Conservation (phyloP, 1,140 invertebrate species). For the Psix sp. region DNA sequence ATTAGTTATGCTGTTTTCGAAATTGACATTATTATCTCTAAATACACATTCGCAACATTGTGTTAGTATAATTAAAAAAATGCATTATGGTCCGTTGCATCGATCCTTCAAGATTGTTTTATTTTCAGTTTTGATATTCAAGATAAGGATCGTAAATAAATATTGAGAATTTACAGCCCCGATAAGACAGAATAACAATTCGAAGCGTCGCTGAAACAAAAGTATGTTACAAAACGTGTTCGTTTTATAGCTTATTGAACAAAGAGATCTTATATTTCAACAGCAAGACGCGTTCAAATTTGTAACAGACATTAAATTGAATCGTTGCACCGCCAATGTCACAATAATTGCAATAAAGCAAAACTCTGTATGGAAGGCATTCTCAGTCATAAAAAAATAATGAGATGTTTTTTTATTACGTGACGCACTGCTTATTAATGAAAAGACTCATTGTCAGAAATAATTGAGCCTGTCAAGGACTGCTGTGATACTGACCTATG, state of each 20-base stretch:
- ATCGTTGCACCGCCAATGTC: conserved; percentile 25
- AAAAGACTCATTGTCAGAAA: conserved; percentile 53
- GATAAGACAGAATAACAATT: too few relatives aligned
- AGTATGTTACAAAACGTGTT: conserved; percentile 1
- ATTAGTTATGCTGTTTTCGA: too few relatives aligned
- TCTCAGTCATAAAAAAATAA: conserved; percentile 42
- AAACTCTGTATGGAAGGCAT: conserved; percentile 21
- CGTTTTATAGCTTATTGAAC: conserved; percentile 5
- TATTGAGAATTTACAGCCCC: too few relatives aligned
- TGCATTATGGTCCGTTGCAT: too few relatives aligned
- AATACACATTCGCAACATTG: too few relatives aligned
- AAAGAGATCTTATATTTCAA: conserved; percentile 8
- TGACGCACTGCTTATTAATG: conserved; percentile 52
- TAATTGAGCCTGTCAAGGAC: conserved; percentile 44
- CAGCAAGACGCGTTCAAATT: conserved; percentile 9
- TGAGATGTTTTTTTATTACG: conserved; percentile 28
- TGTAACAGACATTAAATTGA: conserved; percentile 17
- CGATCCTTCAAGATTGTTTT: too few relatives aligned
- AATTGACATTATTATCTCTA: too few relatives aligned
- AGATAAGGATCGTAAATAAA: too few relatives aligned
- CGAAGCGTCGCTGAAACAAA: conserved; percentile 2
- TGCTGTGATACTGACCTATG: conserved; percentile 33
- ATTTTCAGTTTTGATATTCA: too few relatives aligned
- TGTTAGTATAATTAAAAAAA: too few relatives aligned
- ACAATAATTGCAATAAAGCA: conserved; percentile 20